phyloP scores from a whole-genome alignment of 2,888 invertebrate genomes.

The Oasisia sp. region DNA sequence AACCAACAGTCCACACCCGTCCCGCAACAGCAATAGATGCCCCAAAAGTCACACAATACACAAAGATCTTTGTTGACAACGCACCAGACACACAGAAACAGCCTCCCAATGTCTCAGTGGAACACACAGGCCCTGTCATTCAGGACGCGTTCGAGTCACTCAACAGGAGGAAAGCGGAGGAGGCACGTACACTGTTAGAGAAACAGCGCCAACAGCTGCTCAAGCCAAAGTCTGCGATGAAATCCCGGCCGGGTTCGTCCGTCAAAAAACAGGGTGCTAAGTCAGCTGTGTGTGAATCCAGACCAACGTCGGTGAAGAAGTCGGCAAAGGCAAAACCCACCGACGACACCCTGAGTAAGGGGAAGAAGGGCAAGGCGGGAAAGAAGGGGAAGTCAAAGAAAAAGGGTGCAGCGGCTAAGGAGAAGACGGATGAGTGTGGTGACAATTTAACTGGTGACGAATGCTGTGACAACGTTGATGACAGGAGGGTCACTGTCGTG shows the following conservation, averaged over 20 bases:
- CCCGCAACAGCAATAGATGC: not conserved
- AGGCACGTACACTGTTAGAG: not conserved
- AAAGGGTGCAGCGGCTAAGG: slow-evolving; percentile 23
- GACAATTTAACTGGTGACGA: not conserved
- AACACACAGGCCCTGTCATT: slow-evolving; percentile 39
- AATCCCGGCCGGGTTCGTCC: slow-evolving; percentile 18
- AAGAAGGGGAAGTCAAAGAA: slow-evolving; percentile 27
- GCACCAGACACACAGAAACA: not conserved
- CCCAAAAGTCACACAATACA: not conserved
- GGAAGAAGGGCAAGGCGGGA: slow-evolving; percentile 26
- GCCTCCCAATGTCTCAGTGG: not conserved
- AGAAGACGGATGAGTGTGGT: slow-evolving; percentile 26
- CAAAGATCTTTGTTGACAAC: not conserved
- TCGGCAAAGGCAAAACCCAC: slow-evolving; percentile 7
- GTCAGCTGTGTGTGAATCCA: not conserved
- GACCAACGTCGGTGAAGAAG: slow-evolving; percentile 29
- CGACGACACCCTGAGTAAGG: not conserved
- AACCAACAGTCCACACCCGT: not conserved
- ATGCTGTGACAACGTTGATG: not conserved
- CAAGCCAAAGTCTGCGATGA: not conserved
- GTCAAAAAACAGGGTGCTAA: slow-evolving; percentile 23
- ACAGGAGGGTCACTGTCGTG: not conserved
- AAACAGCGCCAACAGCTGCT: slow-evolving; percentile 20
- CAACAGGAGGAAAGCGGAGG: slow-evolving; percentile 26
- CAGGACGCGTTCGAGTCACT: slow-evolving; percentile 41